Evolutionary conservation across 2,888 invertebrate genomes (phyloP).

Genomic region (Eupithecia subfuscata): DNA sequence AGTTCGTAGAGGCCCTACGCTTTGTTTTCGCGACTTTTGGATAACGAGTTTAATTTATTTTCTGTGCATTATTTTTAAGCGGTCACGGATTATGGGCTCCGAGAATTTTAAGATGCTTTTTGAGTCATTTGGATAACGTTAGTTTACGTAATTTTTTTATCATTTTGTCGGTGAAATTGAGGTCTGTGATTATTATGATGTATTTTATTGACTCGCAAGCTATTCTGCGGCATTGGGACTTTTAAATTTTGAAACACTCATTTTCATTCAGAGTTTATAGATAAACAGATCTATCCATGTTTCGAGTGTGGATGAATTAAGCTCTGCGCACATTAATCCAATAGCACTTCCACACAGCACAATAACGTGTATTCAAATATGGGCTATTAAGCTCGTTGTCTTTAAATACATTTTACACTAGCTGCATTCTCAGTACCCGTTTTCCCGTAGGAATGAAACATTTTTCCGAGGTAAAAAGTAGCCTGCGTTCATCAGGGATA

Average conservation of each 20-base stretch:
- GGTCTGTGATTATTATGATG: not conserved
- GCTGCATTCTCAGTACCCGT: no score
- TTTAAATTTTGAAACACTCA: not conserved
- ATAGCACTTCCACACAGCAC: no score
- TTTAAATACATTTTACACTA: no score
- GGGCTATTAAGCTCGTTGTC: no score
- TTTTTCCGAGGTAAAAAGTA: no score
- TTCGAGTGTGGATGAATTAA: not conserved
- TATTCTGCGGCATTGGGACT: not conserved
- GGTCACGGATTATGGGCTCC: not conserved
- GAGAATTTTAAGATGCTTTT: not conserved
- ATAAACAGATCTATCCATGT: not conserved
- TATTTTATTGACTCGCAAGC: not conserved
- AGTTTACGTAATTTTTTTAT: not conserved
- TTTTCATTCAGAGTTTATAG: not conserved
- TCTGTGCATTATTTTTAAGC: not conserved
- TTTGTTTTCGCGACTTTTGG: not conserved
- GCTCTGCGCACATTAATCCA: no score
- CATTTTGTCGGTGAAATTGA: not conserved
- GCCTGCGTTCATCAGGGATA: no score
- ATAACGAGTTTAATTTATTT: not conserved
- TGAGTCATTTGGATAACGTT: not conserved
- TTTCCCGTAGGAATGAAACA: no score
- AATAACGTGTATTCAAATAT: no score
- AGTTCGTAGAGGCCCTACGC: not conserved